Evolutionary conservation across 2,888 invertebrate species (phyloP), one percentile per base, ranked within the genome.

Genomic region (Agrochola litura): DNA sequence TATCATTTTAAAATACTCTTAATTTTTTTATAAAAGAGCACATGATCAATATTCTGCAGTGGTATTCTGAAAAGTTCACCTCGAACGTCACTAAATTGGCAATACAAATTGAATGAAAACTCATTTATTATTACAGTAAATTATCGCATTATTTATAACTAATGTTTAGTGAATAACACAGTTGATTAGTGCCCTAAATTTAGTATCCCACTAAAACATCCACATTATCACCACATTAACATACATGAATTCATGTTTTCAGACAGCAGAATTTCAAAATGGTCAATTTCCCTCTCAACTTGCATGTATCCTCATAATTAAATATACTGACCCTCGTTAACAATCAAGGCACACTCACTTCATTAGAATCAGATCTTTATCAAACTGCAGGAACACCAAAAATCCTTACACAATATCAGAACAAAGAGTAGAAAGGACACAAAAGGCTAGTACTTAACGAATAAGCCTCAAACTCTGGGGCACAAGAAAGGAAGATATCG

Each of bases 401-500:
- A 95, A 94, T 93, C 95, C 93, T 87, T 91, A 90, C 88, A 90
- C 91, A 90, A 91, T 94, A 94, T 92, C 92, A 93, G 14, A 94
- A 96, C 95, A 95, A 95, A 95, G 94, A 94, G 93, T 92, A 89
- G 90, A 91, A 90, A 93, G 92, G 90, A 85, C 91, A 94, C 95
- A 95, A 95, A 95, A 94, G 93, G 92, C 90, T 85, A 88, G 95
- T 96, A 96, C 96, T 96, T 96, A 96, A 90, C 93, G 93, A 93
- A 92, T 96, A 96, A 96, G 95, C 96, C 91, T 91, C 94, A 91
- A 95, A 96, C 94, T 95, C 94, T 74, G 90, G 89, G 88, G 92
- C 92, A 93, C 95, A 96, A 96, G 96, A 96, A 96, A 94, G 95
- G 95, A 95, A 95, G 94, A 95, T 96, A 93, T 93, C 95, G 94